Evolutionary conservation across 2,888 invertebrate genomes (phyloP), one percentile per base, ranked within the genome.

Genomic region (Athetis lepigone): DNA sequence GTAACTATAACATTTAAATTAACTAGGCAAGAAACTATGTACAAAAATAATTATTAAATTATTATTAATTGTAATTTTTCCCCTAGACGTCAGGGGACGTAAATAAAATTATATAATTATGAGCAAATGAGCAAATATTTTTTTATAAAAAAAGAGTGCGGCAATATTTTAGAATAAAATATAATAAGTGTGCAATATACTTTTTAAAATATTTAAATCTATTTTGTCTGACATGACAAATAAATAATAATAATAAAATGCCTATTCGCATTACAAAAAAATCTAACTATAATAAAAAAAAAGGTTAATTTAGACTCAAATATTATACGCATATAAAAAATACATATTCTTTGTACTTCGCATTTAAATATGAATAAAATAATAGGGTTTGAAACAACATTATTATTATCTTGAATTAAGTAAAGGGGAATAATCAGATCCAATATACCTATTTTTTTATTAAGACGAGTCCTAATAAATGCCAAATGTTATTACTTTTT

Each of bases 1-100:
- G 49, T 64, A 77, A 61, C 45, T 66, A 75, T 77, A 64, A 71
- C 71, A 54, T 23, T 52, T 66, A 70, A 55, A 69, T 56, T 63
- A 60, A 55, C 59, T 18, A 70, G 63, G 60, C 77, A 76, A 76
- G 52, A 73, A 43, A 39, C 2, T 65, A 75, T 57, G 46, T 67
- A 71, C 63, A 78, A 75, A 63, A 69, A 60, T 61, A 45, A 45
- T 55, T 40, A 52, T 47, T 60, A 42, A 51, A 43, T 54, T 50
- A 62, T 36, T 49, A 43, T 64, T 45, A 36, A 23, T 51, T 16
- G 23, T 27, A 16, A 18, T 49, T 0, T 39, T 42, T 47, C 1
- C 29, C 19, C 42, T 40, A 16, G 9, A 19, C 18, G 16, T 8
- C 45, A 36, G 18, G 27, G 19, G 1, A 52, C 36, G 19, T 8